Conservation (phyloP, 2,888 invertebrate genomes). For the Bellardia bayeri region DNA sequence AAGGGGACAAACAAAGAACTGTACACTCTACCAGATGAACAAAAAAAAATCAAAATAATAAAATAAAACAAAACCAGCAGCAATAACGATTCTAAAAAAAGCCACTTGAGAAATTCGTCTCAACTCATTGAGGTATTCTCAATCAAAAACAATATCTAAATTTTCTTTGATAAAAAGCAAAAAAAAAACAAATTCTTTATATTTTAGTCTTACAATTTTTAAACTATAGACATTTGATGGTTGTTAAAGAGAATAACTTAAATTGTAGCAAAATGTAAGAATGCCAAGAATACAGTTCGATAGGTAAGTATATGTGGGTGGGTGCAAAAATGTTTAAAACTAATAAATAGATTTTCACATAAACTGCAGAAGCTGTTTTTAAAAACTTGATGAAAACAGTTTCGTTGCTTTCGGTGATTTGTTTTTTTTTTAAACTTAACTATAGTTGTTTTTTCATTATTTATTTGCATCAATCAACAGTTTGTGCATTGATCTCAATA, state of each 20-base stretch:
- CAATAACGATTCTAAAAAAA: slow-evolving; percentile 17
- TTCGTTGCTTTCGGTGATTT: no score
- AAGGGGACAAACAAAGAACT: background rate
- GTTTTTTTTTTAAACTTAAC: no score
- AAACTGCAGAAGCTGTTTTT: no score
- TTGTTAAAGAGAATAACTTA: background rate
- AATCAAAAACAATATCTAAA: background rate
- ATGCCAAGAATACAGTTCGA: background rate
- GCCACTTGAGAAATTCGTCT: slow-evolving; percentile 6
- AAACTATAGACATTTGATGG: background rate
- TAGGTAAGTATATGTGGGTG: background rate
- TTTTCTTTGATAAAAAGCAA: background rate
- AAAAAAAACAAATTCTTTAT: background rate
- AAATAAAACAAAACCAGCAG: slow-evolving; percentile 23
- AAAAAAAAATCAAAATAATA: background rate
- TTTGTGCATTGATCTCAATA: no score
- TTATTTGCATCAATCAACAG: no score
- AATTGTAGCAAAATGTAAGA: background rate
- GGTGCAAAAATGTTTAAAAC: no score
- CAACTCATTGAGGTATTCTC: slow-evolving; percentile 27
- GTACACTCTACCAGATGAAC: background rate
- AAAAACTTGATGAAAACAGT: no score
- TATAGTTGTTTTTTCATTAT: no score
- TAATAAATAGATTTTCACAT: no score
- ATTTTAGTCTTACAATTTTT: background rate